Conservation (phyloP, 1,140 invertebrate species). For the Philotrypesis tridentata region DNA sequence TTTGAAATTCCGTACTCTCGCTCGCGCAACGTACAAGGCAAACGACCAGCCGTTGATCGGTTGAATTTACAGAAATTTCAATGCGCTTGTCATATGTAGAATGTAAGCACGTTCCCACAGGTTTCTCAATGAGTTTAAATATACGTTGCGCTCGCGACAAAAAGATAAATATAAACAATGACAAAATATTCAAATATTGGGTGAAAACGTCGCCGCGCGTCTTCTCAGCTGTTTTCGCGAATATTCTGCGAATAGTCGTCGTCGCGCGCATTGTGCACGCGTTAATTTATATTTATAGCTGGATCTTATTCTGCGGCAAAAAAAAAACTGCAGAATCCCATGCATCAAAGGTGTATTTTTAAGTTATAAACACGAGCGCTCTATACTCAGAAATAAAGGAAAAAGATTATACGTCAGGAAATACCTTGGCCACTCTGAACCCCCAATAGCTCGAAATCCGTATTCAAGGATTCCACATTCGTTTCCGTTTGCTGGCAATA, state of each 20-base stretch:
- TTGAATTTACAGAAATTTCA: too few relatives aligned
- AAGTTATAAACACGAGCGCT: not conserved
- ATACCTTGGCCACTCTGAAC: slow-evolving; percentile 7
- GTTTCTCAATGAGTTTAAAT: not conserved
- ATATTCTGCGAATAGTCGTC: too few relatives aligned
- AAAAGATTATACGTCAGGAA: slow-evolving; percentile 23
- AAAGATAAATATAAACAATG: not conserved
- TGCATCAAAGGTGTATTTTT: not conserved
- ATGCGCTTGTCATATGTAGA: too few relatives aligned
- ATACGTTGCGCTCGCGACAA: too few relatives aligned
- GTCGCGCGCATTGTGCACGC: too few relatives aligned
- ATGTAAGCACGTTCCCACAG: too few relatives aligned
- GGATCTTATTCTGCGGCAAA: too few relatives aligned
- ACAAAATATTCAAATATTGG: not conserved
- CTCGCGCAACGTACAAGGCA: too few relatives aligned
- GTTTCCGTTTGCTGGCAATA: slow-evolving; percentile 23
- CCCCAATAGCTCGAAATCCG: not conserved
- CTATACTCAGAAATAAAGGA: slow-evolving; percentile 13
- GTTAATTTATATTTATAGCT: too few relatives aligned
- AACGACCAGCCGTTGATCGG: too few relatives aligned
- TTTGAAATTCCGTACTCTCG: too few relatives aligned
- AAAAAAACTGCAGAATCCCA: not conserved
- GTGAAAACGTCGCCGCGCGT: not conserved
- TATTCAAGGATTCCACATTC: slow-evolving; percentile 17
- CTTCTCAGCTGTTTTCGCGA: too few relatives aligned